Evolutionary conservation across 2,113 vertebrate species (phyloP), one percentile per base, ranked within the genome.

Genomic region (Antechinus stuartii): DNA sequence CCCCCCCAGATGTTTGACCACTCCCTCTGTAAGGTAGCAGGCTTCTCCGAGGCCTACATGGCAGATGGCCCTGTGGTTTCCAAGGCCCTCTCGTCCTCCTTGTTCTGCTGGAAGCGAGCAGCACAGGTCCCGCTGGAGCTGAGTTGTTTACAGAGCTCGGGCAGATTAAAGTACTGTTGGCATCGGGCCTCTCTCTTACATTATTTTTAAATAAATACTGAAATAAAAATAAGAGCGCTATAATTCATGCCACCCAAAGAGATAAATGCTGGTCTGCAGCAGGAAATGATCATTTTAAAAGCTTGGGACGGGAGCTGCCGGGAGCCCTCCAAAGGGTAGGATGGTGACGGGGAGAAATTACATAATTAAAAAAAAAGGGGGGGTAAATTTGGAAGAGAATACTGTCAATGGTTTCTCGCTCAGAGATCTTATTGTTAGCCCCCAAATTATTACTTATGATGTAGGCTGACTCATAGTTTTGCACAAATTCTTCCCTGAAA

Each of bases 211-310:
- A 95, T 95, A 94, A 96, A 95, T 57, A 91, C 95, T 54, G 52
- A 97, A 97, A 95, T 96, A 97, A 96, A 97, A 97, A 97, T 93
- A 97, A 97, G 76, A 95, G 92, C 55, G 94, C 96, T 97, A 95
- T 96, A 95, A 97, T 98, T 97, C 95, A 95, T 96, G 97, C 96
- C 93, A 95, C 92, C 93, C 96, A n/a, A 12, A 95, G 97, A 97
- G 93, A 93, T 93, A 91, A 95, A 53, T 54, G 0, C 95, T 90
- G 94, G 10, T 2, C 61, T 97, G 90, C 94, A 54, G 94, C 94
- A 96, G 97, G 96, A 97, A 98, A 98, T 42, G 54, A 97, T 97
- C 95, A 23, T 94, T 95, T 97, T 90, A 89, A 30, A 96, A 96
- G 95, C 61, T 97, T 94, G 90, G 91, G 95, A 92, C 94, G 89